Percentiles rank a stretch among this genome's conserved stretches.
Evolutionary conservation across 1,140 invertebrate species (phyloP).

Genomic region (Panagrolaimus sp.): DNA sequence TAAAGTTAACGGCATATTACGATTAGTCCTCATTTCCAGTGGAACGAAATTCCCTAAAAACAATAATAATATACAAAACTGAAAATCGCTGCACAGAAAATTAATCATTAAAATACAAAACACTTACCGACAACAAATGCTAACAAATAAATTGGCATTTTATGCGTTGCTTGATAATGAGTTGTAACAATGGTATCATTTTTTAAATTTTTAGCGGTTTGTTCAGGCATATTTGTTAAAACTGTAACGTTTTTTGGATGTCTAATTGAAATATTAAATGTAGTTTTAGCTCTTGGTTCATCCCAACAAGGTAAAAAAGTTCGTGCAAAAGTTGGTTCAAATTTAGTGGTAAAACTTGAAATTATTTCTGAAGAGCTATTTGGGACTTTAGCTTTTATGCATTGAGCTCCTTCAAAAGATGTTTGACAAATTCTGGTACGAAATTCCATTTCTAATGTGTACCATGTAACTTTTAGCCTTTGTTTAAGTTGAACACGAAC

Average conservation of each 20-base stretch:
- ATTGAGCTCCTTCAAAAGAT: slow-evolving; percentile 43
- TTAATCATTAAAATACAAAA: slow-evolving; percentile 38
- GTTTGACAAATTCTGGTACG: slow-evolving; percentile 50
- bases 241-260: slow-evolving; percentile 43
- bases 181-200: slow-evolving; percentile 28
- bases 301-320: slow-evolving; percentile 93
- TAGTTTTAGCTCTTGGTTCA: slow-evolving; percentile 83
- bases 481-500: slow-evolving; percentile 39
- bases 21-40: slow-evolving; percentile 43
- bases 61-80: no score
- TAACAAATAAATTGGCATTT: slow-evolving; percentile 62
- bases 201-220: slow-evolving; percentile 22
- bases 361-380: slow-evolving; percentile 15
- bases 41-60: slow-evolving; percentile 42
- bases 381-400: slow-evolving; percentile 22
- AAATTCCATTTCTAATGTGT: slow-evolving; percentile 51
- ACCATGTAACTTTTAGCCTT: slow-evolving; percentile 31
- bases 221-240: slow-evolving; percentile 36
- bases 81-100: not conserved
- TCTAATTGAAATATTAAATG: slow-evolving; percentile 65
- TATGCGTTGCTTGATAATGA: slow-evolving; percentile 59
- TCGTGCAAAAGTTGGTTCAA: slow-evolving; percentile 85
- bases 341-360: slow-evolving; percentile 72
- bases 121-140: slow-evolving; percentile 61
- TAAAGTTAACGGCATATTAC: slow-evolving; percentile 51